These are phyloP conservation scores for Platynereis dumerilii DNA, from an alignment of 2,888 invertebrate species.

Conservation along the genomic window DNA sequence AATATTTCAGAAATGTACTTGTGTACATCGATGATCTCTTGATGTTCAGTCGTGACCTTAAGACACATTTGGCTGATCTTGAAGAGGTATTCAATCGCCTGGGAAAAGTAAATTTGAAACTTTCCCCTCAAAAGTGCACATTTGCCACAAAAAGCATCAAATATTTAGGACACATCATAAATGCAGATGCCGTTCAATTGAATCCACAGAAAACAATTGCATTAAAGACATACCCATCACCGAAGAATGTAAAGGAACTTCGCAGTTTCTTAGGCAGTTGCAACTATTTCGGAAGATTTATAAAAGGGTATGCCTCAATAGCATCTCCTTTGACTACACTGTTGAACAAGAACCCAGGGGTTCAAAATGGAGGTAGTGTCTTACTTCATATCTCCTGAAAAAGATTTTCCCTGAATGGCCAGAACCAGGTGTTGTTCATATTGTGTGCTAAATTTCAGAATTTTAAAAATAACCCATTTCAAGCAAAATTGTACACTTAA, in stretches of 20 bases:
- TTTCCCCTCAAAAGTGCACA: not conserved
- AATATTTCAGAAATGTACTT: constrained; percentile 13
- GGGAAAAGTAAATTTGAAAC: not conserved
- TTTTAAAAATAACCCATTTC: no score
- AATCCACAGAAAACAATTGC: constrained; percentile 29
- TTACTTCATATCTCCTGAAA: no score
- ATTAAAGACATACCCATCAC: constrained; percentile 22
- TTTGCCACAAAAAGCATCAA: not conserved
- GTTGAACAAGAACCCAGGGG: no score
- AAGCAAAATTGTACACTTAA: no score
- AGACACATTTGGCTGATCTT: not conserved
- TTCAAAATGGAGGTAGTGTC: no score
- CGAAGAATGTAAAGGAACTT: constrained; percentile 23
- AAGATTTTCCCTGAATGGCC: no score
- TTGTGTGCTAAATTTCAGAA: no score
- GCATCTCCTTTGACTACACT: constrained; percentile 54
- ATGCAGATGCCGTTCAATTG: not conserved
- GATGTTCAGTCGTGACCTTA: constrained; percentile 27
- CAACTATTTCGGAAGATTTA: constrained; percentile 32
- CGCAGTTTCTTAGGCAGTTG: constrained; percentile 27
- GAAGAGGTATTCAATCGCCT: not conserved
- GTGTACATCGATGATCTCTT: constrained; percentile 38
- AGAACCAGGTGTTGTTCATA: no score
- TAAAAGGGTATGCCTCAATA: constrained; percentile 8
- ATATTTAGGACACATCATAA: constrained; percentile 36